Evolutionary conservation across 2,888 invertebrate species (phyloP), one percentile per base, ranked within the genome.

Genomic region (Pristionchus entomophagus): DNA sequence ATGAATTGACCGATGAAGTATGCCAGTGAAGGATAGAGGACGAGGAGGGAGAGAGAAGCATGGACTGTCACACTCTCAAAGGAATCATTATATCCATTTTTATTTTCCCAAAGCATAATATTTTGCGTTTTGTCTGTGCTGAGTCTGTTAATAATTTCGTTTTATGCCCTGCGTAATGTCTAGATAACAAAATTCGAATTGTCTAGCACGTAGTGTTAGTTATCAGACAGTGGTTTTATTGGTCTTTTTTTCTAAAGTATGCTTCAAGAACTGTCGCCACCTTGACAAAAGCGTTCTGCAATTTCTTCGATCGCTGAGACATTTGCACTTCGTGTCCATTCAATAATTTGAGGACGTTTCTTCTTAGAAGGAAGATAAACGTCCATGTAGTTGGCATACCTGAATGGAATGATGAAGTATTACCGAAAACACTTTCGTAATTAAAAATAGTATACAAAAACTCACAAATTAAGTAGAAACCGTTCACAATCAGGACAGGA

Each of bases 1-100:
- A 80, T 22, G 14, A 80, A 80, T 51, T 80, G 78, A 0, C 78
- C 78, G 51, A 80, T 49, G 51, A 80, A 80, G 78, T 51, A 80
- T 0, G 51, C 78, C 0, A 51, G 41, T 49, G 78, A 32, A n/a
- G 78, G 78, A 19, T 80, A 80, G 32, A 80, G 32, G 32, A 51
- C 78, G 51, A 80, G 78, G 5, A 80, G 51, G 0, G 51, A 29
- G 12, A 80, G 51, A 2, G 78, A 2, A 2, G 51, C 51, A 51
- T 49, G 51, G 1, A 51, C 51, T 19, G 51, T 80, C 19, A 80
- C 32, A 51, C 51, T 80, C 78, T 80, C 5, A 22, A 80, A 51
- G 45, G 45, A 45, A 14, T 45, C 45, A 45, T 45, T 45, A 14
- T 45, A 45, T 10, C 45, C 45, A 45, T 45, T 45, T 45, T 45